Evolutionary conservation across 2,888 invertebrate species (phyloP), one percentile per base, ranked within the genome.

Genomic region (Chouioia cunea): DNA sequence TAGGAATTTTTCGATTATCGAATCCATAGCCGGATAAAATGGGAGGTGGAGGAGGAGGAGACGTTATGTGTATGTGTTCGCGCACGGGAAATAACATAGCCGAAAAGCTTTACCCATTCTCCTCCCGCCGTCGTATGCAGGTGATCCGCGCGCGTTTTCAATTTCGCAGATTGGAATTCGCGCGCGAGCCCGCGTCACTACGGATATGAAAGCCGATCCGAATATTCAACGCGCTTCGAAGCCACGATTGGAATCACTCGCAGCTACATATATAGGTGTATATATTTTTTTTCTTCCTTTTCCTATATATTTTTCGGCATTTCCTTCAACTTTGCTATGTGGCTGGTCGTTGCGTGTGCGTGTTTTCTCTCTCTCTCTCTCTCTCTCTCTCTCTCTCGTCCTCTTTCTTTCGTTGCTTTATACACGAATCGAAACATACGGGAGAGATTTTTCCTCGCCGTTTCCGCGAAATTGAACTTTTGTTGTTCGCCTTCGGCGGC

Each of bases 391-490:
- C 50, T 50, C 50, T 18, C 50, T 16, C 36, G 6, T 1, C 6
- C 27, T 48, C n/a, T 15, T 15, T 48, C 15, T 48, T 52, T 58
- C 52, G 48, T 56, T 52, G 36, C 36, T 58, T 53, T 43, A 27
- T 46, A 36, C 43, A 27, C 18, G 74, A 75, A 74, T 70, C 73
- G 73, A 69, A 70, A 71, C 67, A 67, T 71, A 72, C 65, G 67
- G 65, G 62, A 23, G 63, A 58, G 64, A 71, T 83, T 80, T n/a
- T 79, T 80, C 77, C 73, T 70, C 76, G 79, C 78, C 82, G 79
- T 82, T 81, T 59, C 77, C 74, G 76, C 73, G 79, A 81, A 82
- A 82, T 84, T 82, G 82, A 83, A 81, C 80, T 82, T 81, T 82
- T 79, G 80, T 81, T 80, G 77, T 73, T 77, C 73, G 73, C 75